Evolutionary conservation across 2,888 invertebrate species (phyloP), one percentile per base, ranked within the genome.

Genomic region (Pristionchus fissidentatus): DNA sequence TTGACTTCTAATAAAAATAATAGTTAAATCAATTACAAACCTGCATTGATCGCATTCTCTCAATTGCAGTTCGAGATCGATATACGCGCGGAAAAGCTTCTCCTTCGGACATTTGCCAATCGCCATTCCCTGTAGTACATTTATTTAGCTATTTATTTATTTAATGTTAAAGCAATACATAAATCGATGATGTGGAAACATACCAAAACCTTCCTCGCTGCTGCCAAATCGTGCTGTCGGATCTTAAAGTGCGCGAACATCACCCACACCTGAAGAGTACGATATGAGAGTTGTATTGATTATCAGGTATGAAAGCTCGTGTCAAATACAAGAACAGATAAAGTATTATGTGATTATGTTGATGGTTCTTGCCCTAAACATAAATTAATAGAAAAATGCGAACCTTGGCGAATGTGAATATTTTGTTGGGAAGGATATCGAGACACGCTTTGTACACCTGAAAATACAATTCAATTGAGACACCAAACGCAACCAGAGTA

Each of bases 11-110:
- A 26, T 22, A 62, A 22, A 70, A 19, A n/a, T 13, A 22, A 60
- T 60, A 2, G 19, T 19, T n/a, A n/a, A n/a, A n/a, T n/a, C n/a
- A n/a, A n/a, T n/a, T n/a, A n/a, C 49, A 10, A 3, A 81, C 80
- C 99, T 95, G 92, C 98, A 98, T 85, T 99, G 95, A 92, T 99
- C 98, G 93, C 99, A 99, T 93, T 99, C 98, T 92, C 98, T 94
- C 81, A 99, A 93, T 92, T 98, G 97, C 86, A 98, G 83, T 94
- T 99, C 99, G 86, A 99, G 93, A 92, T 99, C 98, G 89, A 99
- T 98, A 92, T 99, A 99, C 0, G 97, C 97, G 77, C 98, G 95
- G 93, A 97, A 99, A 0, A 99, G 93, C 94, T 99, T 99, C 93
- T 98, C 97, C 92, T 97, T 95, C 0, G 98, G 97, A 93, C 98